A percentile compares a stretch with the other conserved stretches of the same genome.
Conservation (phyloP, 2,797 vertebrate genomes). For the Coregonus ussuriensis region DNA sequence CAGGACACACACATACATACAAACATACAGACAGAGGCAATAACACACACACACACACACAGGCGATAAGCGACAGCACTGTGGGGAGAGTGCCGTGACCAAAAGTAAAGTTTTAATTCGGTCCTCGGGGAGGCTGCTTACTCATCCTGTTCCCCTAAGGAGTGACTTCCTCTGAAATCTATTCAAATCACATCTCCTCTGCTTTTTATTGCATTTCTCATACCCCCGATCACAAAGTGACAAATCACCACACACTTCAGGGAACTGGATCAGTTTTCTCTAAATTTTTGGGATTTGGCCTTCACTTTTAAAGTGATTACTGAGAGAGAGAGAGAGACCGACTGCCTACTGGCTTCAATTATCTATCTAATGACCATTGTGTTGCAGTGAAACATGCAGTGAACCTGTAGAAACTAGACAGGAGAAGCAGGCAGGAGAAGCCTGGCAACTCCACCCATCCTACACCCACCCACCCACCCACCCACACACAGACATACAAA, state of each 20-base stretch:
- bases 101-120: slow-evolving; percentile 84
- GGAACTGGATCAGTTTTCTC: slow-evolving; percentile 68
- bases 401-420: slow-evolving; percentile 12
- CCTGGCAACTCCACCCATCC: neutral
- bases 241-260: slow-evolving; percentile 79
- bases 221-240: slow-evolving; percentile 80
- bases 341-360: slow-evolving; percentile 57
- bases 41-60: slow-evolving; percentile 9
- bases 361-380: slow-evolving; percentile 45
- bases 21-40: slow-evolving; percentile 11
- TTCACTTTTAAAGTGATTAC: slow-evolving; percentile 70
- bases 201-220: slow-evolving; percentile 84
- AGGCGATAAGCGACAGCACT: slow-evolving; percentile 68
- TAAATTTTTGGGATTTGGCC: slow-evolving; percentile 58
- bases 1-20: slow-evolving; percentile 13
- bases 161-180: slow-evolving; percentile 78
- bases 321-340: slow-evolving; percentile 40
- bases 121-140: slow-evolving; percentile 77
- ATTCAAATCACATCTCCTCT: slow-evolving; percentile 84
- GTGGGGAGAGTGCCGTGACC: slow-evolving; percentile 68
- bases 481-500: slow-evolving; percentile 23
- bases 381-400: slow-evolving; percentile 33
- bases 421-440: neutral
- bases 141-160: slow-evolving; percentile 70
- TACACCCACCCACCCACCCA: slow-evolving; percentile 42